A percentile compares a stretch with the other conserved stretches of the same genome.
Evolutionary conservation across 2,797 vertebrate genomes (phyloP).

Genomic region (Poeciliopsis turneri): DNA sequence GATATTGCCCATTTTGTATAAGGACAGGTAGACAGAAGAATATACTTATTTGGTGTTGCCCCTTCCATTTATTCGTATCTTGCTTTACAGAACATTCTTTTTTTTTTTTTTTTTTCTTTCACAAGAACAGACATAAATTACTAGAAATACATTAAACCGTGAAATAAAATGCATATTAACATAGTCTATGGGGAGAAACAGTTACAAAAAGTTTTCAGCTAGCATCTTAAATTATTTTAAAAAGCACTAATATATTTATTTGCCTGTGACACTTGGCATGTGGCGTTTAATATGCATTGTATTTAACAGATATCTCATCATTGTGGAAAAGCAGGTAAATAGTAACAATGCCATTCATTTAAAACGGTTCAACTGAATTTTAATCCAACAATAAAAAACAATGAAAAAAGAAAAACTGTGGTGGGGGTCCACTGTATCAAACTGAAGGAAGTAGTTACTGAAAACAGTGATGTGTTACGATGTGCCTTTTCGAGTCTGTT

Average conservation of each 20-base stretch:
- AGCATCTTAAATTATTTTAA: conserved; percentile 32
- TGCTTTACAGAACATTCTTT: neutral
- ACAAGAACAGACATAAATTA: neutral
- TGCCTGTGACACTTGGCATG: neutral
- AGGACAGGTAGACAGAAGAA: neutral
- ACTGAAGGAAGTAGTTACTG: neutral
- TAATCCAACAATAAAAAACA: neutral
- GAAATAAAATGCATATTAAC: neutral
- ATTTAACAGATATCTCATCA: neutral
- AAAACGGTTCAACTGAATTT: neutral
- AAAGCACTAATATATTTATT: neutral
- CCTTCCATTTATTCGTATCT: neutral
- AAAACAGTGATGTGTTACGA: neutral
- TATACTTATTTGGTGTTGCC: neutral
- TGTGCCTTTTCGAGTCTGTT: neutral
- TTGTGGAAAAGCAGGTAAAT: neutral
- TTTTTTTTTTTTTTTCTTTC: neutral
- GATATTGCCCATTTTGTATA: neutral
- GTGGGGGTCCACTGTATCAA: neutral
- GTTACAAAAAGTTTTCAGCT: conserved; percentile 42
- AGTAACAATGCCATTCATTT: neutral
- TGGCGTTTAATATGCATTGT: neutral
- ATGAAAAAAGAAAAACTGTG: neutral
- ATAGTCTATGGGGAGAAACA: conserved; percentile 62
- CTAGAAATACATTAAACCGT: neutral